These are phyloP conservation scores for Drosophila ercepeae DNA, from an alignment of 1,140 invertebrate genomes.

Conservation along the genomic window DNA sequence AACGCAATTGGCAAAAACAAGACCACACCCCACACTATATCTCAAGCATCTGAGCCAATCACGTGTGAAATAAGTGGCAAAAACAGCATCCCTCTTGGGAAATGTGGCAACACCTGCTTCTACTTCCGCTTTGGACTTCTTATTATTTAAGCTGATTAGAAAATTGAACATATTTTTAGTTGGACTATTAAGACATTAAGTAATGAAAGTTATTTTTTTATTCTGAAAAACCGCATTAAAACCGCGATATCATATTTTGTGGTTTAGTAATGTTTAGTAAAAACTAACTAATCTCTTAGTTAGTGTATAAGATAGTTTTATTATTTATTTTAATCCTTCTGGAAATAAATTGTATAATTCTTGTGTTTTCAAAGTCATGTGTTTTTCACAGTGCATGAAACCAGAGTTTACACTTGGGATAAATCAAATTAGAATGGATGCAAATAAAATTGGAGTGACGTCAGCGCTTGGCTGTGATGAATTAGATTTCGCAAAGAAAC, in stretches of 20 bases:
- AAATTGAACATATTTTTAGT: conserved; percentile 19
- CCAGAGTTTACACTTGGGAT: conserved; percentile 14
- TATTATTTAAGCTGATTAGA: conserved; percentile 25
- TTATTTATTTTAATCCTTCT: neutral
- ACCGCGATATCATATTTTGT: neutral
- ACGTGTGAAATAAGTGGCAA: conserved; percentile 12
- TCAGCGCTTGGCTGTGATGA: conserved; percentile 28
- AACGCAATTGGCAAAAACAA: conserved; percentile 3
- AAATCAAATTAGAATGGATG: conserved; percentile 37
- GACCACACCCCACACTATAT: conserved; percentile 7
- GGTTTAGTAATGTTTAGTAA: neutral
- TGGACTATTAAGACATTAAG: neutral
- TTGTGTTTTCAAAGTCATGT: neutral
- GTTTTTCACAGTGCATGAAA: neutral
- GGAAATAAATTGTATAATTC: too few relatives aligned
- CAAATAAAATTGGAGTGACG: conserved; percentile 37
- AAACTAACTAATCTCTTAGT: too few relatives aligned
- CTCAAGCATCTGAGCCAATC: neutral
- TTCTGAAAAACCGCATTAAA: neutral
- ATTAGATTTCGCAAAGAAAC: conserved; percentile 23
- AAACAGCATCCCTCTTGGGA: conserved; percentile 35
- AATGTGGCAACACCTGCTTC: neutral
- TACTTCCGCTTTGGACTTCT: conserved; percentile 9
- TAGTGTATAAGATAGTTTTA: neutral
- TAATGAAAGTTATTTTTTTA: too few relatives aligned